These are phyloP conservation scores for Blomia tropicalis DNA, from an alignment of 2,888 invertebrate genomes.

Conservation along the genomic window DNA sequence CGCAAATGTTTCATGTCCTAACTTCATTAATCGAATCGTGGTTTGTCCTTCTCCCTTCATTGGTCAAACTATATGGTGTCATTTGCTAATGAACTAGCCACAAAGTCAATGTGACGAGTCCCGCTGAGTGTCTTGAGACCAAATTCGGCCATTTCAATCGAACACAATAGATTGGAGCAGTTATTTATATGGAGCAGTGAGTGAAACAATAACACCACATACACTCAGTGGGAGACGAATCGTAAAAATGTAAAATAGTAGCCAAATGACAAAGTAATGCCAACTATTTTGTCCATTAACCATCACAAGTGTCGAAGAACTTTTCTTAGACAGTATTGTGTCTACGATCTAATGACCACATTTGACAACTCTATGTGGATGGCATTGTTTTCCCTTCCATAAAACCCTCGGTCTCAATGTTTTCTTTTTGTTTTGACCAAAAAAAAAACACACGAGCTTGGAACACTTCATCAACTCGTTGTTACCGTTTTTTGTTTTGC, in stretches of 20 bases:
- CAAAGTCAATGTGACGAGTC: neutral
- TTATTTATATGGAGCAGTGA: neutral
- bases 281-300: neutral
- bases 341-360: conserved; percentile 3
- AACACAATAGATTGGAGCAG: neutral
- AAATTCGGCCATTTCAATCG: too few species aligned
- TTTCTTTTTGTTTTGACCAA: too few species aligned
- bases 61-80: too few species aligned
- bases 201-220: neutral
- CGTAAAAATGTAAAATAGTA: too few species aligned
- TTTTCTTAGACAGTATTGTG: neutral
- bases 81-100: conserved; percentile 1
- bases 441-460: too few species aligned
- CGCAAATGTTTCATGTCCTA: too few species aligned
- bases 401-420: too few species aligned
- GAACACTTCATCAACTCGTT: conserved; percentile 13
- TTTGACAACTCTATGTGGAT: conserved; percentile 12
- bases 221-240: too few species aligned
- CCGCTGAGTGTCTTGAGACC: too few species aligned
- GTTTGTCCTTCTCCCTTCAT: too few species aligned
- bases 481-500: neutral
- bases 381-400: conserved; percentile 2
- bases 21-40: too few species aligned
- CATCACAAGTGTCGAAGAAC: neutral
- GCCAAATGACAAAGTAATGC: neutral